Evolutionary conservation across 2,113 vertebrate genomes (phyloP).

Genomic region (Salvator merianae): DNA sequence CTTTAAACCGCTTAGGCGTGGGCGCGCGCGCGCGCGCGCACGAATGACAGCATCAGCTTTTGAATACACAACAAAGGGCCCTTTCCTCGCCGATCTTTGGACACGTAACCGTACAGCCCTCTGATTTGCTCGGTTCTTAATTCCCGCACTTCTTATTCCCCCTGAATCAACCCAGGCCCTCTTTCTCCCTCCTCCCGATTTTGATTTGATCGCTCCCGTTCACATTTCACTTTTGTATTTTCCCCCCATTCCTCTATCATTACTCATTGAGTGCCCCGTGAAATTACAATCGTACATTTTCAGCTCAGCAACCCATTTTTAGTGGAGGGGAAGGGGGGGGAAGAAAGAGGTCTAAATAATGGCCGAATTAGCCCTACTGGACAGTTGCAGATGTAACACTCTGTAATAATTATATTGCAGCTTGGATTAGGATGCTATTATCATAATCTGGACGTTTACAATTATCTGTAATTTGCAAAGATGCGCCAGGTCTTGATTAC

Average conservation of each 20-base stretch:
- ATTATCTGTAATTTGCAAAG: constrained; percentile 99
- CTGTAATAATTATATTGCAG: constrained; percentile 99
- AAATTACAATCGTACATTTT: constrained; percentile 97
- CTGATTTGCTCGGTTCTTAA: constrained; percentile 74
- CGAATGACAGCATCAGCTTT: constrained; percentile 19
- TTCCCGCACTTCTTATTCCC: constrained; percentile 47
- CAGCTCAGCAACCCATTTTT: constrained; percentile 95
- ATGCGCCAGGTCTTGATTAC: constrained; percentile 99
- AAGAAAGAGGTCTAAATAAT: constrained; percentile 97
- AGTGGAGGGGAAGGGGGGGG: constrained; percentile 47
- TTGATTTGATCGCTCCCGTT: constrained; percentile 82
- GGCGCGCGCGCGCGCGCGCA: too few species aligned
- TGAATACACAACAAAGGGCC: constrained; percentile 52
- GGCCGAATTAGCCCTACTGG: constrained; percentile 98
- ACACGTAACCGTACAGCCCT: constrained; percentile 68
- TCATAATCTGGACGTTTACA: constrained; percentile 99
- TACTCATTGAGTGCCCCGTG: constrained; percentile 93
- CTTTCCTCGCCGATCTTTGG: constrained; percentile 54
- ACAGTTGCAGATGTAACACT: constrained; percentile 99
- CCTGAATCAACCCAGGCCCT: constrained; percentile 57
- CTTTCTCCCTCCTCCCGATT: constrained; percentile 59
- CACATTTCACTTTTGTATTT: constrained; percentile 82
- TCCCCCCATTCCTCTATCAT: constrained; percentile 82
- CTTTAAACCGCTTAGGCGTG: constrained; percentile 32
- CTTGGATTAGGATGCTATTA: constrained; percentile 99